Percentiles rank a stretch among this genome's conserved stretches.
These are phyloP conservation scores for Piezodorus guildinii DNA, from an alignment of 1,140 invertebrate species.

Conservation along the genomic window DNA sequence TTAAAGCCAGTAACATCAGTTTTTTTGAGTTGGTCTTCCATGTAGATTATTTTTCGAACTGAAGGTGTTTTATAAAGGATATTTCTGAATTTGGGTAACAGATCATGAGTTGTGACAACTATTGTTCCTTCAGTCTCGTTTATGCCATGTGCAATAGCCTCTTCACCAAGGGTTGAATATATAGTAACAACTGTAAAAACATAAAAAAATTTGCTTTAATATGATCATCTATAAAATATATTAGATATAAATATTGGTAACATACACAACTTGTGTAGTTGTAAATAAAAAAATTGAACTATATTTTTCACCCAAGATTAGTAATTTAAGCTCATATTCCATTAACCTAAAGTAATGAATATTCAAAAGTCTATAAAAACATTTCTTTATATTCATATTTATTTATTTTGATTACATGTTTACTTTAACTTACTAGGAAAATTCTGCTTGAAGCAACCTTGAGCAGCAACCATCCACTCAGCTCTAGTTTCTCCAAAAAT, in stretches of 20 bases:
- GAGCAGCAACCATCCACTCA: constrained; percentile 93
- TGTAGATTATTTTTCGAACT: constrained; percentile 72
- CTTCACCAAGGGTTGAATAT: constrained; percentile 92
- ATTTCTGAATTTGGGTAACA: constrained; percentile 78
- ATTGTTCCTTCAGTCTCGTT: constrained; percentile 91
- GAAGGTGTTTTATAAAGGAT: constrained; percentile 53
- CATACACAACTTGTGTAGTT: too few relatives aligned
- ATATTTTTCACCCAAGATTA: too few relatives aligned
- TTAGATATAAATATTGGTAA: too few relatives aligned
- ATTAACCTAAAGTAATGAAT: too few relatives aligned
- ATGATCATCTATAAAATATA: too few relatives aligned
- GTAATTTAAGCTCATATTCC: too few relatives aligned
- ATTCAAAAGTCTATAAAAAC: too few relatives aligned
- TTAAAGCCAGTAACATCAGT: constrained; percentile 56
- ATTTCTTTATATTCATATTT: too few relatives aligned
- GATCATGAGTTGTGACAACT: constrained; percentile 78
- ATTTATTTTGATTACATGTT: too few relatives aligned
- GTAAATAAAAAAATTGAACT: too few relatives aligned
- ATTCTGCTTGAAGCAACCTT: constrained; percentile 87
- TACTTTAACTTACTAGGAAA: constrained; percentile 51
- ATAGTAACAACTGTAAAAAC: constrained; percentile 74
- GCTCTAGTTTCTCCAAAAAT: constrained; percentile 94
- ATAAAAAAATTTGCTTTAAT: not conserved
- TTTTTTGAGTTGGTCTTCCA: constrained; percentile 71
- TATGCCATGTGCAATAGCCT: constrained; percentile 88